Percentiles rank a stretch among this genome's conserved stretches.
Evolutionary conservation across 1,140 invertebrate species (phyloP).

Genomic region (Euschistus heros): DNA sequence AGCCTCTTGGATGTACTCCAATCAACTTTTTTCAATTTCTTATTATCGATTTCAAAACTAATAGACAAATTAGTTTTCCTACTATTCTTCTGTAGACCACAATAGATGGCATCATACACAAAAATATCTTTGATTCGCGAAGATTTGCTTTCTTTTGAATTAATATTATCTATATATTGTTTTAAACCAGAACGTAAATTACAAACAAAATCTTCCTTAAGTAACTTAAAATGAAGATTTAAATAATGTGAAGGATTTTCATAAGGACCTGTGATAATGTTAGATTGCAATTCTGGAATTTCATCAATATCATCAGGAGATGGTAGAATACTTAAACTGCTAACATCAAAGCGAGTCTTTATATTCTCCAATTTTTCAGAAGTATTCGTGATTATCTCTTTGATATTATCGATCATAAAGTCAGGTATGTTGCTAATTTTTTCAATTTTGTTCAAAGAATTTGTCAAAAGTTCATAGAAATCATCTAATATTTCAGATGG

Average conservation of each 20-base stretch:
- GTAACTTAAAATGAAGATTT: conserved; percentile 40
- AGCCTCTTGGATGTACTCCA: conserved; percentile 45
- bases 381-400: too few relatives aligned
- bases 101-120: not conserved
- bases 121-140: conserved; percentile 5
- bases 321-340: too few relatives aligned
- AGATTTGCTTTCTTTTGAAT: conserved; percentile 17
- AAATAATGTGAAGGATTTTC: conserved; percentile 38
- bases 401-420: too few relatives aligned
- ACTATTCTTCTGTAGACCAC: not conserved
- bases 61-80: not conserved
- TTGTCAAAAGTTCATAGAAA: too few relatives aligned
- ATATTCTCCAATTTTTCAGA: too few relatives aligned
- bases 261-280: conserved; percentile 30
- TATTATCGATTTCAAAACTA: not conserved
- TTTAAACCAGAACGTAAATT: conserved; percentile 37
- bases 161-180: not conserved
- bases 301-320: too few relatives aligned
- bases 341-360: too few relatives aligned
- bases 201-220: conserved; percentile 41
- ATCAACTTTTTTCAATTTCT: conserved; percentile 26
- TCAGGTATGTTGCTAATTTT: too few relatives aligned
- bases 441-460: too few relatives aligned
- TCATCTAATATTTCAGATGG: too few relatives aligned
- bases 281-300: too few relatives aligned